Evolutionary conservation across 2,888 invertebrate genomes (phyloP).

Genomic region (Phyllotreta striolata): DNA sequence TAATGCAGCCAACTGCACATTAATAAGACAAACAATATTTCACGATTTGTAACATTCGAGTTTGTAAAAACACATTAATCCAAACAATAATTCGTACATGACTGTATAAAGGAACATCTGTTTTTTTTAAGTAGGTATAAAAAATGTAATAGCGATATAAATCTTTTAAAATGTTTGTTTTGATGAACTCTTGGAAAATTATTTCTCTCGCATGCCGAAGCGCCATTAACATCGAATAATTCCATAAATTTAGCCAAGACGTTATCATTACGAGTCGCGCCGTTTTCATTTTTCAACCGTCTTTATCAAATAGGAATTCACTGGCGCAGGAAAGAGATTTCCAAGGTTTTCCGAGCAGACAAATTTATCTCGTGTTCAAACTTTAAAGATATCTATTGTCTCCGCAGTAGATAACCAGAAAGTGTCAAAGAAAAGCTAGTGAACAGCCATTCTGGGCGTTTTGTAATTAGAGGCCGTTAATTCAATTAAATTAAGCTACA

Average conservation of each 20-base stretch:
- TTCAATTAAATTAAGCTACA: conserved; percentile 44
- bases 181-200: conserved; percentile 2
- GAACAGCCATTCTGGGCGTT: conserved; percentile 35
- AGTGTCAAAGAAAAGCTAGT: conserved; percentile 38
- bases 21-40: too few relatives aligned
- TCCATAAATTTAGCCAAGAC: conserved; percentile 13
- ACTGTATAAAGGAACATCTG: too few relatives aligned
- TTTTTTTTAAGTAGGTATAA: too few relatives aligned
- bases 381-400: conserved; percentile 35
- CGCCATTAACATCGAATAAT: conserved; percentile 17
- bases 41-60: too few relatives aligned
- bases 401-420: conserved; percentile 36
- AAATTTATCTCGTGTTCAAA: conserved; percentile 35
- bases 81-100: too few relatives aligned
- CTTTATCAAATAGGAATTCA: conserved; percentile 22
- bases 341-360: conserved; percentile 31
- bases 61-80: too few relatives aligned
- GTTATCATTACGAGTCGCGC: conserved; percentile 12
- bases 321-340: conserved; percentile 25
- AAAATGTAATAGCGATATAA: conserved; percentile 4
- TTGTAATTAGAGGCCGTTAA: conserved; percentile 43
- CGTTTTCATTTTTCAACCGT: conserved; percentile 12
- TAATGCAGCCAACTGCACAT: too few relatives aligned
- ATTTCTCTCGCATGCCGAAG: conserved; percentile 6
- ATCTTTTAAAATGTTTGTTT: conserved; percentile 3